Base-by-base conservation (phyloP, 2,888 invertebrate genomes). In the Macrosiphum euphorbiae region DNA sequence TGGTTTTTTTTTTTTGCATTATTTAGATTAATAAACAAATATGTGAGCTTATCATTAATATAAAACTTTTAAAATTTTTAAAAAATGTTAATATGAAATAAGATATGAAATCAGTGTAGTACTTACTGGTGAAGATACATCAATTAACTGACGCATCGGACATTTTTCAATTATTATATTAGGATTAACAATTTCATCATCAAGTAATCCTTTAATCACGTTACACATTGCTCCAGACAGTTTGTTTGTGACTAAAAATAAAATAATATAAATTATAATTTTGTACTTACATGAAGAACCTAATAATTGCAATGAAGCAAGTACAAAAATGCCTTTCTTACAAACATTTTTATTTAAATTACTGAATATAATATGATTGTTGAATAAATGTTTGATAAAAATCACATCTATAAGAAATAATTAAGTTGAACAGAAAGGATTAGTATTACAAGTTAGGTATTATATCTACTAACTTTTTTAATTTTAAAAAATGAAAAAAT, bases 221-320 rank as follows among this genome's bases (percentile, higher is more conserved):
- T 86, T 86, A 61, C 94, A 94, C 87, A 94, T 94, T 13, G 94
- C 50, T n/a, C 61, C 86, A 86, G 94, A 67, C n/a, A 94, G 52
- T 90, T 50, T 58, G 2, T 90, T 86, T 44, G 90, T 55, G 0
- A 94, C 94, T 94, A 67, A 87, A 87, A 88, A 88, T 10, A 78
- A 78, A 78, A 20, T 67, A 1, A 7, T 44, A 44, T 44, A 44
- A 52, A 86, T 47, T 84, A 41, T 24, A 20, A 20, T 84, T 28
- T 84, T 85, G 1, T n/a, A 47, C 26, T 50, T 55, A 85, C 1
- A 85, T 28, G 26, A 41, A 90, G 52, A 84, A 78, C 3, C 5
- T n/a, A 44, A 44, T 44, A 52, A 4, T 86, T 47, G 11, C 3
- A 86, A 41, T 44, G 20, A 78, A 78, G 20, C 7, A 35, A 78